Base-by-base conservation (phyloP, 1,140 invertebrate species). In the Cylas formicarius region DNA sequence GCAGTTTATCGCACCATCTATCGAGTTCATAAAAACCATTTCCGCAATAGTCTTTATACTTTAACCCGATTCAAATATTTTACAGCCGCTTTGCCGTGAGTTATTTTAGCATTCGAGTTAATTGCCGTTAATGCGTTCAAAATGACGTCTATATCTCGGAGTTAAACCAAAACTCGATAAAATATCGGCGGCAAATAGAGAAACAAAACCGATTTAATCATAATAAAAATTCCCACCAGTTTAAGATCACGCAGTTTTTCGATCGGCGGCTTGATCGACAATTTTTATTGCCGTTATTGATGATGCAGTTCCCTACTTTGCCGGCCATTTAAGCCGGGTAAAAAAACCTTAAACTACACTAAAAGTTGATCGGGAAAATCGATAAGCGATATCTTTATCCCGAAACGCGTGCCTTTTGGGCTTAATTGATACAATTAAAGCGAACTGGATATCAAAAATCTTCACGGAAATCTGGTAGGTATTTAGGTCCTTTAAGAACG, bases 341-440 rank as follows among this genome's bases (percentile, higher is more conserved):
- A 22, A 38, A n/a, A n/a, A 38, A 18, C 8, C 27, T n/a, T 31
- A 31, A 31, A 31, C 17, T 31, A 31, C 28, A 16, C 28, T 31
- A 11, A 31, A 31, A 31, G 11, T 38, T 38, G 36, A 38, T 38
- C 36, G 17, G 19, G 16, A 11, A 38, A 26, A 38, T 38, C 19
- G 36, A 38, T 38, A 38, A 38, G 22, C 36, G 36, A 38, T 38
- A 26, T 26, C 36, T 38, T 38, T 38, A 38, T 38, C 27, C 22
- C 24, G 10, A 38, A 38, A 38, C 36, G 17, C 36, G 36, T 40
- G 38, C 38, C 38, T 27, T 40, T 40, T 17, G 19, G 38, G 26
- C 31, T 40, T 40, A 40, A 40, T 40, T 20, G 38, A 9, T 40
- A 28, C 38, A 40, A 40, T 40, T 40, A 40, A 40, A 28, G 10